A percentile compares a stretch with the other conserved stretches of the same genome.
phyloP scores from a whole-genome alignment of 2,113 vertebrate genomes.

The Sylvia atricapilla region DNA sequence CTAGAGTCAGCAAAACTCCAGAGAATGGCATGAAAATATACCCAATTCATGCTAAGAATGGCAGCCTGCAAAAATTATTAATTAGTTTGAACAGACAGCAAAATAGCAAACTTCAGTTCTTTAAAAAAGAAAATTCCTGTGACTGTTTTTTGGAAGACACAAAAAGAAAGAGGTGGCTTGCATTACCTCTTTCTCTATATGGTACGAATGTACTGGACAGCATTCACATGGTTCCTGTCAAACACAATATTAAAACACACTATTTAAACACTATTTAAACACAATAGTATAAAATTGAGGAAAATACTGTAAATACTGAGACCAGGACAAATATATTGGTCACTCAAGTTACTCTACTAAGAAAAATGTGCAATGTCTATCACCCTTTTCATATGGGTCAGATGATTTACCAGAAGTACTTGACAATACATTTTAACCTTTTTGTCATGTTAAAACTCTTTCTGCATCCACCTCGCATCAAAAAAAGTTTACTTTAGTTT shows the following conservation, averaged over 20 bases:
- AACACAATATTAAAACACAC: too few relatives aligned
- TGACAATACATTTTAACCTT: not conserved
- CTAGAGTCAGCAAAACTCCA: not conserved
- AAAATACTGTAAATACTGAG: not conserved
- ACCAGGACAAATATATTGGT: not conserved
- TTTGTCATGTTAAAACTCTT: accelerated
- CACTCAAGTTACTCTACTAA: not conserved
- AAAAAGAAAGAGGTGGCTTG: not conserved
- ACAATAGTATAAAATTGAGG: not conserved
- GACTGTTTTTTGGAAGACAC: not conserved
- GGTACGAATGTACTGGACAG: not conserved
- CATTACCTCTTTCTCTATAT: not conserved
- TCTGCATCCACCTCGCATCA: not conserved
- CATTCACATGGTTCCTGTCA: not conserved
- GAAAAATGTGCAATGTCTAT: not conserved
- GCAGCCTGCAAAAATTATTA: not conserved
- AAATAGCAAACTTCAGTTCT: not conserved
- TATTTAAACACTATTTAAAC: too few relatives aligned
- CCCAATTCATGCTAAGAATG: not conserved
- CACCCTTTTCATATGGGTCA: not conserved
- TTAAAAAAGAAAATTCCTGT: not conserved
- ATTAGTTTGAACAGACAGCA: not conserved
- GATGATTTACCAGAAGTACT: not conserved
- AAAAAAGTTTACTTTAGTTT: not conserved
- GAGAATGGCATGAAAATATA: not conserved